Percentiles rank a stretch among this genome's conserved stretches.
These are phyloP conservation scores for Calonectris borealis DNA, from an alignment of 2,113 vertebrate genomes.

Conservation along the genomic window DNA sequence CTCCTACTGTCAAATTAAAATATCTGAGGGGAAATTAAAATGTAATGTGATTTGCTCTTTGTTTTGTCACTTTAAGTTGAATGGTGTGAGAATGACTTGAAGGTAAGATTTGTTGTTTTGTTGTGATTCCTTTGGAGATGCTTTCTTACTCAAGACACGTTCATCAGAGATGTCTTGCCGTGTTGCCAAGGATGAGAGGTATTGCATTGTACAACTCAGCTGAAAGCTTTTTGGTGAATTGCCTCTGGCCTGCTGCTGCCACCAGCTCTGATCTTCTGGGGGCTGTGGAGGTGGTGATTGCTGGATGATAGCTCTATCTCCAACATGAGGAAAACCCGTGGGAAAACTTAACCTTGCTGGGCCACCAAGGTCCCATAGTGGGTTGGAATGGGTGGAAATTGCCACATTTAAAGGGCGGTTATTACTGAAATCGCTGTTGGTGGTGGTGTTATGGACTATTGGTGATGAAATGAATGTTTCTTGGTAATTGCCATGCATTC, in stretches of 20 bases:
- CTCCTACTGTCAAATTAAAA: background rate
- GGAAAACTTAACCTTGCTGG: background rate
- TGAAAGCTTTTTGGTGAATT: background rate
- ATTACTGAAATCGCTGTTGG: background rate
- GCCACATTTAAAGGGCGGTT: background rate
- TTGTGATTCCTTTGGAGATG: background rate
- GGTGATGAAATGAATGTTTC: background rate
- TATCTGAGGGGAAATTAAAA: background rate
- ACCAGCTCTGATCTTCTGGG: background rate
- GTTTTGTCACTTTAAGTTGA: background rate
- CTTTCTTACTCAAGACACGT: background rate
- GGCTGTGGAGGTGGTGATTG: background rate
- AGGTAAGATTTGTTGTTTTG: background rate
- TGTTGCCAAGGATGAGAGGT: background rate
- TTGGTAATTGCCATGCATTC: background rate
- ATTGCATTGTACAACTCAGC: accelerated
- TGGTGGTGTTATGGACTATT: background rate
- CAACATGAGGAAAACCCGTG: background rate
- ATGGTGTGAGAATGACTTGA: background rate
- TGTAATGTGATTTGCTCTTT: background rate
- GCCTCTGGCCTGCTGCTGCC: background rate
- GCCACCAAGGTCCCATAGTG: background rate
- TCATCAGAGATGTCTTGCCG: accelerated
- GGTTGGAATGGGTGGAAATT: background rate
- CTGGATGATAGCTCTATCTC: background rate